Conservation (phyloP, 2,888 invertebrate species). For the Erynnis tages region DNA sequence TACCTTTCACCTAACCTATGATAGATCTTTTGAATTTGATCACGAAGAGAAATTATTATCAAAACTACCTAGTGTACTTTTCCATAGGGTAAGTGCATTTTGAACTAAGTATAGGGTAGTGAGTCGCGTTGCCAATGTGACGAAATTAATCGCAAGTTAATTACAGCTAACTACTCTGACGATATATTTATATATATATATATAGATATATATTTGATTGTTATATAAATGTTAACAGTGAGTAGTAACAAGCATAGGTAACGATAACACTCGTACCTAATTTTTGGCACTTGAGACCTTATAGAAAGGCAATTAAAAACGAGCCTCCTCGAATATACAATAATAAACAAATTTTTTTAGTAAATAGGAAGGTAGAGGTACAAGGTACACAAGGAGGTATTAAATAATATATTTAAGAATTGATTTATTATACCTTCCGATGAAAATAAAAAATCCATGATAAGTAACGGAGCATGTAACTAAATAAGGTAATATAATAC, state of each 20-base stretch:
- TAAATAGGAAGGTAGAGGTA: constrained; percentile 28
- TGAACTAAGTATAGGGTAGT: constrained; percentile 76
- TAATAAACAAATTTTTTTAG: constrained; percentile 10
- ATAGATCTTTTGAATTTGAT: constrained; percentile 79
- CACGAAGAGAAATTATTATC: constrained; percentile 80
- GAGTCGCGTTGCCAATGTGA: constrained; percentile 68
- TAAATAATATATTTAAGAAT: constrained; percentile 19
- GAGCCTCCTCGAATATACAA: constrained; percentile 26
- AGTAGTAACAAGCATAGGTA: constrained; percentile 55
- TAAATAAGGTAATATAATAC: too few species aligned
- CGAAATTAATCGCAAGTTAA: constrained; percentile 67
- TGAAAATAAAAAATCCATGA: too few species aligned
- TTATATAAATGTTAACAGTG: constrained; percentile 46
- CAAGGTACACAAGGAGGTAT: constrained; percentile 27
- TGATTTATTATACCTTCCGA: constrained; percentile 10
- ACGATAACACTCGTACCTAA: constrained; percentile 52
- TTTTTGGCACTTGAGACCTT: constrained; percentile 74
- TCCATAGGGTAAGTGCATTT: constrained; percentile 72
- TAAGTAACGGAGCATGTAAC: too few species aligned
- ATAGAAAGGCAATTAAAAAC: constrained; percentile 31
- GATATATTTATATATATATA: constrained; percentile 55
- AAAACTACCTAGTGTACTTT: constrained; percentile 77
- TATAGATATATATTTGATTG: constrained; percentile 40
- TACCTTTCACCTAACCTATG: constrained; percentile 79
- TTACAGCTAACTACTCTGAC: constrained; percentile 75